Evolutionary conservation across 1,140 invertebrate species (phyloP).

Genomic region (Cyclargus thomasi): DNA sequence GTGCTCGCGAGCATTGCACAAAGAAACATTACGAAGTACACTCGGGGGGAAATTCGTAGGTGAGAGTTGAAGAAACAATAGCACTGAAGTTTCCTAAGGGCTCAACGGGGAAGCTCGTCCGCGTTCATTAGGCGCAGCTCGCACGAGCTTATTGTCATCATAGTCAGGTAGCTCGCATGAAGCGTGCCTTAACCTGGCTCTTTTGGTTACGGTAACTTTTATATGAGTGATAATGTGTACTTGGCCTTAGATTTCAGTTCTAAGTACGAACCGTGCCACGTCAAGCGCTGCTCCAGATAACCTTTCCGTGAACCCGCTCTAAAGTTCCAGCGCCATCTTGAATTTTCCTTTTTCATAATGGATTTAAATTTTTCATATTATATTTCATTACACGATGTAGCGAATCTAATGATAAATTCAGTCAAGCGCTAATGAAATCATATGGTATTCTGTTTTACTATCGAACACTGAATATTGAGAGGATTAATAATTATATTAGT

Average conservation of each 20-base stretch:
- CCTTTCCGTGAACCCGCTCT: slow-evolving; percentile 22
- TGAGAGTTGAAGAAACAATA: slow-evolving; percentile 27
- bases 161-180: background rate
- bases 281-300: slow-evolving; percentile 18
- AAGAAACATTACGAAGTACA: slow-evolving; percentile 27
- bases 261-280: slow-evolving; percentile 16
- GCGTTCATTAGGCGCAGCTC: slow-evolving; percentile 24
- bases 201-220: too few relatives aligned
- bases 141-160: background rate
- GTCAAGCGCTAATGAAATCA: too few relatives aligned
- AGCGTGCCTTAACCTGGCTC: background rate
- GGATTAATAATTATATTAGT: too few relatives aligned
- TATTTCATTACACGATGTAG: too few relatives aligned
- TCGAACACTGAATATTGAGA: too few relatives aligned
- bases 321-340: slow-evolving; percentile 4
- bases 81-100: slow-evolving; percentile 26
- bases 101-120: slow-evolving; percentile 21
- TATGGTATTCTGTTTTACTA: too few relatives aligned
- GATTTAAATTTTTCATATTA: too few relatives aligned
- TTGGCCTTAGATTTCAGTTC: background rate
- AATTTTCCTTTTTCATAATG: background rate
- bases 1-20: slow-evolving; percentile 17
- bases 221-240: background rate
- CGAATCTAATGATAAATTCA: too few relatives aligned
- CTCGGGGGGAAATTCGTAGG: slow-evolving; percentile 22